phyloP scores from a whole-genome alignment of 2,797 vertebrate genomes.

The Rhinichthys osculus region DNA sequence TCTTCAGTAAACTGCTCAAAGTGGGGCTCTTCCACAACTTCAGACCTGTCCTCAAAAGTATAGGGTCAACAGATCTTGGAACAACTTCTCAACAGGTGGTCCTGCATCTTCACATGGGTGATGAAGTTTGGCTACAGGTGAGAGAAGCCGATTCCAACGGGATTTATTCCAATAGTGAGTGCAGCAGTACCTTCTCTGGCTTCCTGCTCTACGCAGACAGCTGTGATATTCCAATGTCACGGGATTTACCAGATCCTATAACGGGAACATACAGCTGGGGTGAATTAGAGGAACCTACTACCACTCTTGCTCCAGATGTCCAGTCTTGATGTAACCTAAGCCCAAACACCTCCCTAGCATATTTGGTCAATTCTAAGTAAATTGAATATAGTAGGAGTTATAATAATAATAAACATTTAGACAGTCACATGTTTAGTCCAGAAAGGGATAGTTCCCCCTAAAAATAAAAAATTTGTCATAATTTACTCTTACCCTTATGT shows the following conservation, averaged over 20 bases:
- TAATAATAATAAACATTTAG: not conserved
- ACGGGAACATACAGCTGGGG: conserved; percentile 53
- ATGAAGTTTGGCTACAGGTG: conserved; percentile 77
- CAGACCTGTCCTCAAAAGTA: conserved; percentile 62
- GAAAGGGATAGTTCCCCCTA: no score
- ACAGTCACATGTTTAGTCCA: not conserved
- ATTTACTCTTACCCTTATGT: no score
- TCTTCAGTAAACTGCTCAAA: conserved; percentile 58
- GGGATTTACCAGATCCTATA: conserved; percentile 20
- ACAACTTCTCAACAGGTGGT: conserved; percentile 68
- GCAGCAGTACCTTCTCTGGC: conserved; percentile 74
- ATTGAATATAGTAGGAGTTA: not conserved
- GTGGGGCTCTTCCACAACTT: conserved; percentile 74
- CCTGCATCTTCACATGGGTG: conserved; percentile 62
- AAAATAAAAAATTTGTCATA: no score
- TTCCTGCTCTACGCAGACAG: conserved; percentile 74
- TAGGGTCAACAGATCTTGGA: conserved; percentile 32
- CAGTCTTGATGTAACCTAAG: not conserved
- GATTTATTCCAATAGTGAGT: conserved; percentile 60
- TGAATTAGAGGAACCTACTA: not conserved
- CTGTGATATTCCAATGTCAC: conserved; percentile 62
- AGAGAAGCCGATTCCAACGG: conserved; percentile 68
- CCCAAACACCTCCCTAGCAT: not conserved
- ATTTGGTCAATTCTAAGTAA: not conserved
- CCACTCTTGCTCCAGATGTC: not conserved